These are phyloP conservation scores for Erebia epiphron DNA, from an alignment of 2,888 invertebrate genomes.

Conservation along the genomic window DNA sequence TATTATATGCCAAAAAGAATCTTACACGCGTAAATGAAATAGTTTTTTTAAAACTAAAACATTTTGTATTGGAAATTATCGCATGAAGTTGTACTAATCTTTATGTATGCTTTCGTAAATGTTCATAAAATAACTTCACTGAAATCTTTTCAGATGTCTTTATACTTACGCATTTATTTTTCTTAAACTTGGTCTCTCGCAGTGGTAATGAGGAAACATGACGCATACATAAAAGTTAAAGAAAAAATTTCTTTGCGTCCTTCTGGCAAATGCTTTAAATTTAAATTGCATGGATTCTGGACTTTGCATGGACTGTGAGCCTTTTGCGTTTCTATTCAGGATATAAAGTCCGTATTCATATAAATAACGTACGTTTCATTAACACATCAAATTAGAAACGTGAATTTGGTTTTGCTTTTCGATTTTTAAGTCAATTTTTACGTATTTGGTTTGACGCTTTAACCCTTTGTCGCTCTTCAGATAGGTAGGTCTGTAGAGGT, in stretches of 20 bases:
- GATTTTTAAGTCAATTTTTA: background rate
- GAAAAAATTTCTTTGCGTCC: conserved; percentile 12
- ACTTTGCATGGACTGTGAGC: conserved; percentile 1
- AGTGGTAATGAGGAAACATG: conserved; percentile 14
- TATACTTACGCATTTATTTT: background rate
- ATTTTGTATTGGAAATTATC: background rate
- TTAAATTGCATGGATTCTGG: conserved; percentile 11
- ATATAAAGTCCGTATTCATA: conserved; percentile 2
- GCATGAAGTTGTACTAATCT: no score
- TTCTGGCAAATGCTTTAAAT: background rate
- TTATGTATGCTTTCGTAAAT: no score
- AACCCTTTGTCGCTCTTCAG: no score
- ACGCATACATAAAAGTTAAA: conserved; percentile 6
- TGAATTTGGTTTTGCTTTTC: background rate
- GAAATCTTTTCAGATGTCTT: background rate
- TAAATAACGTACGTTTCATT: background rate
- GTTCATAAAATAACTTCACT: background rate
- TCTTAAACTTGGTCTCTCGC: conserved; percentile 2
- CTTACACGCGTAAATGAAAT: background rate
- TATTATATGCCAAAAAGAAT: background rate
- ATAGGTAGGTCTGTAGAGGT: no score
- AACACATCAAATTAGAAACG: background rate
- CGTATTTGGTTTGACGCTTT: no score
- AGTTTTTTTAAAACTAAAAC: no score
- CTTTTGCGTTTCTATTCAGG: conserved; percentile 5